Evolutionary conservation across 2,113 vertebrate genomes (phyloP), one percentile per base, ranked within the genome.

Genomic region (Galemys pyrenaicus): DNA sequence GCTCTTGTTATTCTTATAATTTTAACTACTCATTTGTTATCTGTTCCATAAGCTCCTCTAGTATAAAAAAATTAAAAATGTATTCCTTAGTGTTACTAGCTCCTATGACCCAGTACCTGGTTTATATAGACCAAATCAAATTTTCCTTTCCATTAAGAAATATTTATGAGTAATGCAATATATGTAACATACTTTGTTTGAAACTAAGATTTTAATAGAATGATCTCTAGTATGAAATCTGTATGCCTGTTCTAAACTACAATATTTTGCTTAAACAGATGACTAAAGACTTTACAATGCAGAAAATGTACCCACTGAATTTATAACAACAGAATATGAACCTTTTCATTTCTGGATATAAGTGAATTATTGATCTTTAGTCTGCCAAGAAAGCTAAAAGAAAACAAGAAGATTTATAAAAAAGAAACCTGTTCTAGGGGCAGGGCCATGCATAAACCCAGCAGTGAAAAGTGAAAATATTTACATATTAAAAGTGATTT

Each of bases 171-270:
- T 78, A 49, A 70, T 49, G 12, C 9, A 87, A 71, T 11, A 79
- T 71, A 64, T 91, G 60, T 88, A 82, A 94, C 35, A 78, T 26
- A 67, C 51, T 95, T 51, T 87, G 30, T 80, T 90, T 87, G 54
- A 91, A 91, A 81, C 3, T 64, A 86, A 60, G 32, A 88, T 88
- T 85, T 60, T 83, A 44, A 39, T 30, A 79, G 17, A 46, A 84
- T 60, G 5, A n/a, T 79, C 11, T 87, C 56, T 82, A 51, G 46
- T 92, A 12, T 77, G 17, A 88, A 85, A 92, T 83, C 68, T 95
- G 28, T 89, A 26, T 46, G 46, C 44, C 6, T 91, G 17, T 83
- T 10, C 65, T 39, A 91, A 71, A 68, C 30, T 46, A 49, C 4
- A 58, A 1, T 80, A 60, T 75, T 97, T 93, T 84, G 80, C 46